Evolutionary conservation across 2,797 vertebrate species (phyloP).

Genomic region (Clarias platycephalus): DNA sequence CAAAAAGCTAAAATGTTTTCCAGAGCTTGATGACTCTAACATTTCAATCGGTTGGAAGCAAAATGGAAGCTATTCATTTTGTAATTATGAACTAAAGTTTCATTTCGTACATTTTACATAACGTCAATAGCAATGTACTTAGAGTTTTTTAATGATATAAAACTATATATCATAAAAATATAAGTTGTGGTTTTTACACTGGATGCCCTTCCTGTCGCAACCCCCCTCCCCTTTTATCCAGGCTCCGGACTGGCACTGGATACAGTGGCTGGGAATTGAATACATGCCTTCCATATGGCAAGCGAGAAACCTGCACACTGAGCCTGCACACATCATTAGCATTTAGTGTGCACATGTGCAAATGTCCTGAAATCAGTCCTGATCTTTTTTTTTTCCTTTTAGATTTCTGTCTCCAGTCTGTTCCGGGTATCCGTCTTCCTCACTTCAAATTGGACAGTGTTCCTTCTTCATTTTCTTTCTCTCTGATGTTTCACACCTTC

Average conservation of each 20-base stretch:
- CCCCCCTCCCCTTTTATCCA: too few relatives aligned
- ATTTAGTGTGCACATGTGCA: not conserved
- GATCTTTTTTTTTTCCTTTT: too few relatives aligned
- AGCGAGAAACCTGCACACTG: too few relatives aligned
- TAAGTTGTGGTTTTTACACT: too few relatives aligned
- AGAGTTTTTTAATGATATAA: not conserved
- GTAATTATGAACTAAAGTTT: not conserved
- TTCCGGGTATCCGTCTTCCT: slow-evolving; percentile 27
- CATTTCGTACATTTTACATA: not conserved
- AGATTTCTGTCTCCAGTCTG: not conserved
- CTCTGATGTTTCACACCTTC: slow-evolving; percentile 52
- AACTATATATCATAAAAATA: not conserved
- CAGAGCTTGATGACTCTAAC: not conserved
- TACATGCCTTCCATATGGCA: too few relatives aligned
- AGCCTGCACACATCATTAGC: not conserved
- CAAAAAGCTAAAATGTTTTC: not conserved
- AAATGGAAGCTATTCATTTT: not conserved
- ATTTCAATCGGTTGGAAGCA: not conserved
- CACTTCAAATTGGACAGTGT: slow-evolving; percentile 34
- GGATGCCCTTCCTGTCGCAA: too few relatives aligned
- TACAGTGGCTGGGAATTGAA: too few relatives aligned
- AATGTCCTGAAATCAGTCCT: not conserved
- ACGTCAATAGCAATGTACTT: not conserved
- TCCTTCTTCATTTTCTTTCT: slow-evolving; percentile 46
- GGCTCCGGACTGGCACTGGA: too few relatives aligned